A percentile compares a stretch with the other conserved stretches of the same genome.
Evolutionary conservation across 2,888 invertebrate species (phyloP).

Genomic region (Bellardia bayeri): DNA sequence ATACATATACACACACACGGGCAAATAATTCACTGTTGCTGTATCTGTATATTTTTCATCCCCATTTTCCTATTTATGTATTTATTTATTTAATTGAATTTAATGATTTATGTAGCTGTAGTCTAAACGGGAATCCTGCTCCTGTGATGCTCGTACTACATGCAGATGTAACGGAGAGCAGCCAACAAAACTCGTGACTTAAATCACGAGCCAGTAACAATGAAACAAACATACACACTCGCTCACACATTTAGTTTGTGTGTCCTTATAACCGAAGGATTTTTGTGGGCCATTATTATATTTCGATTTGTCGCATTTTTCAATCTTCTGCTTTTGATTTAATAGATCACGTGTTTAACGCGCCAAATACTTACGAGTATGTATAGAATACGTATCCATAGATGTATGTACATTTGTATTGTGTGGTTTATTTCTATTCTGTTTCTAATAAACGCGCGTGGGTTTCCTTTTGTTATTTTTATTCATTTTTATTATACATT

Average conservation of each 20-base stretch:
- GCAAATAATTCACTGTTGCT: neutral
- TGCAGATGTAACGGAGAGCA: conserved; percentile 50
- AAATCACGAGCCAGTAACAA: conserved; percentile 54
- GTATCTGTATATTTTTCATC: conserved; percentile 40
- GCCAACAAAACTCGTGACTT: conserved; percentile 31
- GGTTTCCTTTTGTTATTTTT: conserved; percentile 59
- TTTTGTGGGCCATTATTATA: conserved; percentile 53
- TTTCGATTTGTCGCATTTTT: conserved; percentile 28
- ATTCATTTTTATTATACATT: conserved; percentile 33
- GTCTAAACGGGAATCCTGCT: conserved; percentile 22
- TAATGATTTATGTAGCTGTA: conserved; percentile 63
- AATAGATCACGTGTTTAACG: conserved; percentile 67
- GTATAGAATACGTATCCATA: neutral
- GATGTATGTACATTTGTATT: neutral
- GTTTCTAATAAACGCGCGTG: conserved; percentile 51
- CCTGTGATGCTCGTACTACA: conserved; percentile 3
- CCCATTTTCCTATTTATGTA: conserved; percentile 13
- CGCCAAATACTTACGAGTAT: conserved; percentile 49
- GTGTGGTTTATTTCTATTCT: neutral
- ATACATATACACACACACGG: neutral
- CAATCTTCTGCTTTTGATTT: conserved; percentile 27
- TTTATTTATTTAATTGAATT: conserved; percentile 32
- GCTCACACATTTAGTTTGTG: neutral
- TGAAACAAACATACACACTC: neutral
- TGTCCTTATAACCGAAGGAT: conserved; percentile 28